Percentiles rank a stretch among this genome's conserved stretches.
phyloP scores from a whole-genome alignment of 2,888 invertebrate species.

The Arctia plantaginis region DNA sequence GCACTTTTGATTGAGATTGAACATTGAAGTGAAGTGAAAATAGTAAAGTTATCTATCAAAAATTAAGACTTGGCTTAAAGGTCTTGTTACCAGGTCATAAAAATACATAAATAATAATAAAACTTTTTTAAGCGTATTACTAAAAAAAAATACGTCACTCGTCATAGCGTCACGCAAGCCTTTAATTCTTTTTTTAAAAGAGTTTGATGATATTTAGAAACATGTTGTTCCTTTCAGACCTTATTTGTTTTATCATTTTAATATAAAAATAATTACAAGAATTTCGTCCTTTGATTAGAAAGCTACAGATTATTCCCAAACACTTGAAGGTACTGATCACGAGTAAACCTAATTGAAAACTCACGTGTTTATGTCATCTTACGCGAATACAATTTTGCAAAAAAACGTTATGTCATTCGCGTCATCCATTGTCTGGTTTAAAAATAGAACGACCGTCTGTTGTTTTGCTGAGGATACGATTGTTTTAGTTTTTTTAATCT shows the following conservation, averaged over 20 bases:
- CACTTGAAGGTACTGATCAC: too few relatives aligned
- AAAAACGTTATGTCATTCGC: neutral
- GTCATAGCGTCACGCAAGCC: neutral
- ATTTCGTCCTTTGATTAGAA: neutral
- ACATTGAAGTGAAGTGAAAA: too few relatives aligned
- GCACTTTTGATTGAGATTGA: too few relatives aligned
- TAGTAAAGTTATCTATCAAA: too few relatives aligned
- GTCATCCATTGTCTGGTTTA: slow-evolving; percentile 7
- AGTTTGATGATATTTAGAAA: too few relatives aligned
- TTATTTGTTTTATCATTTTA: neutral
- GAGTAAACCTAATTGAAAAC: neutral
- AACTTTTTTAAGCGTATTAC: too few relatives aligned
- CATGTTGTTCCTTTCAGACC: too few relatives aligned
- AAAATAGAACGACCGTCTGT: slow-evolving; percentile 5
- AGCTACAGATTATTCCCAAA: neutral
- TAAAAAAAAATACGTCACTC: too few relatives aligned
- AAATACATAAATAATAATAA: too few relatives aligned
- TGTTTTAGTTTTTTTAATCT: neutral
- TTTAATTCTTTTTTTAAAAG: neutral
- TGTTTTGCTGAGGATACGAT: neutral
- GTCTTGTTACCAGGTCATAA: too few relatives aligned
- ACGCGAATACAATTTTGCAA: neutral
- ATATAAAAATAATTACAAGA: neutral
- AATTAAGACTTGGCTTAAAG: too few relatives aligned
- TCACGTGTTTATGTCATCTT: neutral